Conservation (phyloP, 2,888 invertebrate species). For the Ellobium chinense region DNA sequence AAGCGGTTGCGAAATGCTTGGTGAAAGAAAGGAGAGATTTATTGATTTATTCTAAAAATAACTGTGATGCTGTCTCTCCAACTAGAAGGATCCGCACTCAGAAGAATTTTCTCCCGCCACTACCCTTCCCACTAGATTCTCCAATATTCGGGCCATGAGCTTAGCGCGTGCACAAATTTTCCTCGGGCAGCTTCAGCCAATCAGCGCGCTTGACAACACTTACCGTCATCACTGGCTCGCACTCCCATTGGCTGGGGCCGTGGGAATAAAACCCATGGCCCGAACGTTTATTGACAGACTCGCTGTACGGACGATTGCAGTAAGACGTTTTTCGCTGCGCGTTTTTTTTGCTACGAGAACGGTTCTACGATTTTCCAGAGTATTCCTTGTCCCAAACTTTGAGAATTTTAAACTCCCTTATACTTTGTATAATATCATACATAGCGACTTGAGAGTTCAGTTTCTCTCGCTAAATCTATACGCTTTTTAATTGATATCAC, state of each 20-base stretch:
- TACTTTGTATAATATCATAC: no score
- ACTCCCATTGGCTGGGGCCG: neutral
- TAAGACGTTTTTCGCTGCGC: neutral
- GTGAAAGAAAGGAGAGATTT: no score
- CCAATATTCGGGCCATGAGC: neutral
- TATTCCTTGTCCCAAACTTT: no score
- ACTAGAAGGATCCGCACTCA: no score
- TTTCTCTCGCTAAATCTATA: no score
- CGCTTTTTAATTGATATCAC: neutral
- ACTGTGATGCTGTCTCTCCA: no score
- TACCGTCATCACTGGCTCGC: neutral
- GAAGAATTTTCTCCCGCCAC: no score
- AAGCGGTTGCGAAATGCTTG: no score
- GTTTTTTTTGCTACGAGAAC: neutral
- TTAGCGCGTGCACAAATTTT: constrained; percentile 25
- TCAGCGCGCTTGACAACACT: neutral
- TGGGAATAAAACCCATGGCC: neutral
- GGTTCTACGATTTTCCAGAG: no score
- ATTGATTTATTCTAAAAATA: no score
- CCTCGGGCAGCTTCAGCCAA: neutral
- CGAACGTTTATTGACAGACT: neutral
- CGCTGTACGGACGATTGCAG: neutral
- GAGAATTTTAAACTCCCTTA: no score
- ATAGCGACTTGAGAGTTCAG: no score
- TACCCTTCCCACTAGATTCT: neutral